Percentiles rank a stretch among this genome's conserved stretches.
Conservation (phyloP, 2,797 vertebrate species). For the Smutsia gigantea region DNA sequence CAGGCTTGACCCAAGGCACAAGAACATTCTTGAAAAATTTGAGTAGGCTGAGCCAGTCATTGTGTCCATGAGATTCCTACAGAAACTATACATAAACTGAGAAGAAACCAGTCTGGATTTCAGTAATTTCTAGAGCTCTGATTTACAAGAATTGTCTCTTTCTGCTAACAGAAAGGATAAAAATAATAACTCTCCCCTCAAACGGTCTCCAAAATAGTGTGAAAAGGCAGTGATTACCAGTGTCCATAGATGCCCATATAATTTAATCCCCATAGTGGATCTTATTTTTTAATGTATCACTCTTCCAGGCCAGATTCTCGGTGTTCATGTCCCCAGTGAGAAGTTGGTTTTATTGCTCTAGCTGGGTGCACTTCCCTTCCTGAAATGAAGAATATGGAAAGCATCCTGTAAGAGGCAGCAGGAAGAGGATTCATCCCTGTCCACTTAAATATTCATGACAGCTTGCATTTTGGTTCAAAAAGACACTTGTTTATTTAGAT, state of each 20-base stretch:
- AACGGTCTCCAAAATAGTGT: constrained; percentile 34
- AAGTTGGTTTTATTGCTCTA: constrained; percentile 54
- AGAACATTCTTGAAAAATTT: not conserved
- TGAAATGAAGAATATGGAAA: constrained; percentile 81
- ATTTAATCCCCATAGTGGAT: constrained; percentile 34
- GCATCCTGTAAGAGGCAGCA: constrained; percentile 83
- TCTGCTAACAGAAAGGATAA: constrained; percentile 1
- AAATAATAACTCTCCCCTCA: constrained; percentile 11
- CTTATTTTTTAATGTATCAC: constrained; percentile 25
- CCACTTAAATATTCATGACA: constrained; percentile 90
- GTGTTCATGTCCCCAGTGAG: constrained; percentile 49
- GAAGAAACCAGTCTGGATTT: constrained; percentile 3
- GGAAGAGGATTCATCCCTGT: constrained; percentile 85
- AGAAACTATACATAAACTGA: not conserved
- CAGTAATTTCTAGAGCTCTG: not conserved
- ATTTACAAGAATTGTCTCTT: not conserved
- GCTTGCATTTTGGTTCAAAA: constrained; percentile 87
- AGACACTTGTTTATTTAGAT: constrained; percentile 92
- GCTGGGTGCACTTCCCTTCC: constrained; percentile 65
- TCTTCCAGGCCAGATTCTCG: constrained; percentile 59
- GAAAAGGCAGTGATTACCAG: constrained; percentile 48
- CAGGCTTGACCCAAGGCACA: not conserved
- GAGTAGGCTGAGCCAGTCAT: not conserved
- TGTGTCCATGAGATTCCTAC: not conserved
- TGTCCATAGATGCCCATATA: constrained; percentile 30